Evolutionary conservation across 2,797 vertebrate species (phyloP).

Genomic region (Natrix natrix): DNA sequence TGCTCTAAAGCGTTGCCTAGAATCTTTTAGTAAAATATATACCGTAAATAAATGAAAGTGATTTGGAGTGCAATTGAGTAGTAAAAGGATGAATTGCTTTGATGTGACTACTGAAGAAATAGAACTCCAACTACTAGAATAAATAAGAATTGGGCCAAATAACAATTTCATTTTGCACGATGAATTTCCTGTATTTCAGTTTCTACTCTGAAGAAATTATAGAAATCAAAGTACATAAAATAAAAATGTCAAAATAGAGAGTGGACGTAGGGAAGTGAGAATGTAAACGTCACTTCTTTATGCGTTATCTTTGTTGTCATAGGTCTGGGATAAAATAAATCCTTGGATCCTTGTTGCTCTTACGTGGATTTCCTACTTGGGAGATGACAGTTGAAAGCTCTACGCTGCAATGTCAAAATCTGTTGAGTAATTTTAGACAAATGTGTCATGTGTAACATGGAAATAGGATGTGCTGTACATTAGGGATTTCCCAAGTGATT

Average conservation of each 20-base stretch:
- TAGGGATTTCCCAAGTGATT: slow-evolving; percentile 86
- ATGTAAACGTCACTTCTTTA: slow-evolving; percentile 63
- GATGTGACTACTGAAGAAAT: slow-evolving; percentile 8
- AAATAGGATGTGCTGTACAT: slow-evolving; percentile 87
- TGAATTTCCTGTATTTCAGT: slow-evolving; percentile 44
- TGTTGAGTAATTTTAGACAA: slow-evolving; percentile 88
- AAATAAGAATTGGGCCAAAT: slow-evolving; percentile 39
- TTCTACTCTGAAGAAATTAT: slow-evolving; percentile 62
- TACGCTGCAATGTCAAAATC: slow-evolving; percentile 85
- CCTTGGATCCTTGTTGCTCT: slow-evolving; percentile 73
- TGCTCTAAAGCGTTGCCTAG: neutral
- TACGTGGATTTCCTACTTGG: slow-evolving; percentile 77
- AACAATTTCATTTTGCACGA: slow-evolving; percentile 49
- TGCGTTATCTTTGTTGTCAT: slow-evolving; percentile 79
- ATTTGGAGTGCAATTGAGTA: slow-evolving; percentile 35
- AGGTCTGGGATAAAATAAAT: slow-evolving; percentile 84
- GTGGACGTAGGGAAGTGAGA: slow-evolving; percentile 9
- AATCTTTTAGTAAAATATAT: slow-evolving; percentile 24
- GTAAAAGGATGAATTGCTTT: slow-evolving; percentile 43
- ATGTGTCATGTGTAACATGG: slow-evolving; percentile 87
- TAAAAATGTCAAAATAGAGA: slow-evolving; percentile 66
- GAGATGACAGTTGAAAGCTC: slow-evolving; percentile 83
- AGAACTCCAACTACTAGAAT: slow-evolving; percentile 32
- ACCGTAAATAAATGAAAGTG: neutral
- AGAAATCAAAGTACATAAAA: slow-evolving; percentile 67